phyloP scores from a whole-genome alignment of 1,140 invertebrate species.

The Leucophenga varia region DNA sequence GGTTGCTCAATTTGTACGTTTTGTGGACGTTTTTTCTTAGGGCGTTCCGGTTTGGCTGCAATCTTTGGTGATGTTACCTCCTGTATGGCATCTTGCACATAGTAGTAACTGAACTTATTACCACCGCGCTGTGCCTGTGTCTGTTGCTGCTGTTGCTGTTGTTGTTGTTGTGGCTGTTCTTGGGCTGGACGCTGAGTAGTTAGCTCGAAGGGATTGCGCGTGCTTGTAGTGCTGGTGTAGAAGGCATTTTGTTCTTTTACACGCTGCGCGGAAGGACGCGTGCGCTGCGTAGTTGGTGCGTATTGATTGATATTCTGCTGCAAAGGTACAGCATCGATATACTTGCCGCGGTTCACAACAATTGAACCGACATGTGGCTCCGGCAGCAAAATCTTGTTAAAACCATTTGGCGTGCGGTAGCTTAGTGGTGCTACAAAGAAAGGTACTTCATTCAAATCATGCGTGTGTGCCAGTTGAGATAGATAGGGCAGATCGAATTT shows the following conservation, averaged over 20 bases:
- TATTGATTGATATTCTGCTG: conserved; percentile 15
- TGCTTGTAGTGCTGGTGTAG: conserved; percentile 13
- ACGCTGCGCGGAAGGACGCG: conserved; percentile 12
- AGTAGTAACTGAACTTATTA: conserved; percentile 50
- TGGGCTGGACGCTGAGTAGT: conserved; percentile 21
- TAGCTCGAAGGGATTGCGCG: conserved; percentile 36
- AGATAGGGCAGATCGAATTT: conserved; percentile 83
- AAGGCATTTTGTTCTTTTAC: neutral
- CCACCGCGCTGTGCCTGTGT: conserved; percentile 39
- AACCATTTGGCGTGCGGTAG: conserved; percentile 76
- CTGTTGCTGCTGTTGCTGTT: conserved; percentile 17
- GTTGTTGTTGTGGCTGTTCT: conserved; percentile 3
- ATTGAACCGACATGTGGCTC: conserved; percentile 83
- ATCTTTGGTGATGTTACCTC: conserved; percentile 42
- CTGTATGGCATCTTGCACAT: conserved; percentile 46
- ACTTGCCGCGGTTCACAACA: conserved; percentile 63
- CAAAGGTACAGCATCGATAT: conserved; percentile 1
- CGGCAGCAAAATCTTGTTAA: conserved; percentile 80
- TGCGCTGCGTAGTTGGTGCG: conserved; percentile 13
- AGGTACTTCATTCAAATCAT: conserved; percentile 71
- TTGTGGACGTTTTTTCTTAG: conserved; percentile 46
- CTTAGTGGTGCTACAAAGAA: conserved; percentile 83
- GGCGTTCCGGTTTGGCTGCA: conserved; percentile 40
- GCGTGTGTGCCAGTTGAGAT: conserved; percentile 68
- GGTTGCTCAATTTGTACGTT: conserved; percentile 32